Base-by-base conservation (phyloP, 2,113 vertebrate genomes). In the Protobothrops flavoviridis region DNA sequence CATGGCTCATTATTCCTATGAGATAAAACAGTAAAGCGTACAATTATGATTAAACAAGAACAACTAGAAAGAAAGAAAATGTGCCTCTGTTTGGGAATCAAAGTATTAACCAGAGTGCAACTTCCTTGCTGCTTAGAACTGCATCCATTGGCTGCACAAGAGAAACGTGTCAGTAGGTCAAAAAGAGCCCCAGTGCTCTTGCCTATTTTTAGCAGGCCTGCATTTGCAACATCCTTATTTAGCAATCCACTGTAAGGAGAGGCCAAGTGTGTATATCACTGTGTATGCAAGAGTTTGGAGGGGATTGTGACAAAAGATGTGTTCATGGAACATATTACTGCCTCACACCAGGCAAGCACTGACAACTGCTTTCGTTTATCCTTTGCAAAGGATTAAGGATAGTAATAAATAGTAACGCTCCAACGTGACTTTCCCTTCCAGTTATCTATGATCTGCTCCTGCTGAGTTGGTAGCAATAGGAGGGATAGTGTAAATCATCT, bases 141-240 rank as follows among this genome's bases (percentile, higher is more conserved):
- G 23, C 45, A 48, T 86, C 33, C 12, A 64, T 39, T 48, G 69
- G 10, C 81, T 92, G 26, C 91, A 29, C 26, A 1, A 87, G 59
- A 45, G 33, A 52, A 85, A 52, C 0, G 26, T 59, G 17, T 20
- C 3, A 9, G 15, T n/a, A 33, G 74, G 74, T 69, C 55, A 64
- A 86, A 21, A 4, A 23, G 48, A 74, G 88, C 88, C 39, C 48
- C 94, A 95, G 93, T 94, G 93, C 87, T 52, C 53, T 85, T 26
- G n/a, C 91, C 97, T 97, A 97, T 97, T 97, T 97, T 97, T 97
- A 97, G 95, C 91, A 3, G 50, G 7, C 81, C 50, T 26, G 57
- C 48, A 89, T 87, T 87, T 90, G 91, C 91, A 90, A 94, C 93
- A 0, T 95, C 97, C 96, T 97, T 97, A 97, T 97, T 97, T 97